Conservation (phyloP, 2,888 invertebrate genomes). For the Lasioglossum figueresi region DNA sequence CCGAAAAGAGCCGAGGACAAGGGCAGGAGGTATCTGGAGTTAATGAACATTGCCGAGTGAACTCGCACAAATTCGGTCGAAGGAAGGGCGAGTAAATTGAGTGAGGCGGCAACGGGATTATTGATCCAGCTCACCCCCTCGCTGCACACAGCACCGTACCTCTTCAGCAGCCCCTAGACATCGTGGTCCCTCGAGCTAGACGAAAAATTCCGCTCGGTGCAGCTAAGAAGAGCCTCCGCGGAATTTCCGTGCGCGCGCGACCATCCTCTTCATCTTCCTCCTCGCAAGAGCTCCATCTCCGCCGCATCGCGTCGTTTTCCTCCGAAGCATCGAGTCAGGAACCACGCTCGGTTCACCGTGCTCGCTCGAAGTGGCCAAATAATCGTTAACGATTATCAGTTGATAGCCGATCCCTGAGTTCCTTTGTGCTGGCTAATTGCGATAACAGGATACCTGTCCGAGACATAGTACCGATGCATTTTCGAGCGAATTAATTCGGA, state of each 20-base stretch:
- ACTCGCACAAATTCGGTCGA: constrained; percentile 69
- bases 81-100: constrained; percentile 69
- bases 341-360: background rate
- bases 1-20: constrained; percentile 34
- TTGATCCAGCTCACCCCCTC: constrained; percentile 63
- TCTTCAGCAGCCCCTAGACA: constrained; percentile 19
- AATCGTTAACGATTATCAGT: background rate
- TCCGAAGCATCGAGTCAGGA: background rate
- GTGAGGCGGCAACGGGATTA: constrained; percentile 73
- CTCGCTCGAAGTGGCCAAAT: background rate
- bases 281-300: background rate
- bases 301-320: background rate
- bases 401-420: background rate
- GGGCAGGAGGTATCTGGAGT: constrained; percentile 51
- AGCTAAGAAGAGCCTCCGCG: constrained; percentile 32
- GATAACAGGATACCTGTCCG: background rate
- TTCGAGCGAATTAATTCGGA: background rate
- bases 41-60: constrained; percentile 72
- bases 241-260: background rate
- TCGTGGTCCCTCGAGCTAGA: constrained; percentile 41
- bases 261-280: background rate
- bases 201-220: constrained; percentile 65
- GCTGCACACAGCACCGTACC: constrained; percentile 20
- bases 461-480: background rate
- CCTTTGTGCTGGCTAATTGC: constrained; percentile 1